These are phyloP conservation scores for Lasius platythorax DNA, from an alignment of 2,888 invertebrate species.

Conservation along the genomic window DNA sequence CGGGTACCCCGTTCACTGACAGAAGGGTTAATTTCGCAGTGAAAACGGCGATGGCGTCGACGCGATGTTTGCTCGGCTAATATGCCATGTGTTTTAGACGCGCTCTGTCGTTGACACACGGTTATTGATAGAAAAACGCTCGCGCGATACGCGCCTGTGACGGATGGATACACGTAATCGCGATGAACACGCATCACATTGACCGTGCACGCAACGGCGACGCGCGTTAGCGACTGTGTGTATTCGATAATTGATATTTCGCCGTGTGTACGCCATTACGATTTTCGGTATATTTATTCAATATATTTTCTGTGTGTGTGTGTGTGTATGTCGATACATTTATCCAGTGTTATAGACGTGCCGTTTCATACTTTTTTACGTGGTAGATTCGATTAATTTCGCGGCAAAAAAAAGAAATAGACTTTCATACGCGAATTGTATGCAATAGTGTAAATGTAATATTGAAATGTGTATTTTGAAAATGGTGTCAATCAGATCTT, in stretches of 20 bases:
- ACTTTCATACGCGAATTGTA: constrained; percentile 12
- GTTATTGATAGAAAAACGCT: constrained; percentile 60
- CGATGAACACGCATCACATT: constrained; percentile 39
- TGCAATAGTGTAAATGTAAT: background rate
- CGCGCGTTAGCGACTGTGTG: constrained; percentile 15
- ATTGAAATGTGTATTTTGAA: background rate
- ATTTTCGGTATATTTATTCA: constrained; percentile 43
- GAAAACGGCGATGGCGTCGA: background rate
- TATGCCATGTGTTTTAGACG: constrained; percentile 26
- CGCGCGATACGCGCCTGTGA: constrained; percentile 33
- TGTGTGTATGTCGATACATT: background rate
- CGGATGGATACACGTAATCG: constrained; percentile 42
- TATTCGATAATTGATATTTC: constrained; percentile 50
- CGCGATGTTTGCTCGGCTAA: constrained; percentile 26
- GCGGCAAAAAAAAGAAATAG: constrained; percentile 18
- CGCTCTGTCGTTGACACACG: constrained; percentile 49
- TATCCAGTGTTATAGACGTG: constrained; percentile 27
- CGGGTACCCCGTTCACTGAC: too few relatives aligned
- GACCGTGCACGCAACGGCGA: constrained; percentile 6
- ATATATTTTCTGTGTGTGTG: background rate
- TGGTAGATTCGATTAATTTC: constrained; percentile 13
- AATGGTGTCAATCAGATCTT: background rate
- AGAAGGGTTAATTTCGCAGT: background rate
- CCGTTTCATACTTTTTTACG: constrained; percentile 20
- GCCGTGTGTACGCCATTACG: constrained; percentile 17